Base-by-base conservation (phyloP, 1,140 invertebrate species). In the Ectropis grisescens region DNA sequence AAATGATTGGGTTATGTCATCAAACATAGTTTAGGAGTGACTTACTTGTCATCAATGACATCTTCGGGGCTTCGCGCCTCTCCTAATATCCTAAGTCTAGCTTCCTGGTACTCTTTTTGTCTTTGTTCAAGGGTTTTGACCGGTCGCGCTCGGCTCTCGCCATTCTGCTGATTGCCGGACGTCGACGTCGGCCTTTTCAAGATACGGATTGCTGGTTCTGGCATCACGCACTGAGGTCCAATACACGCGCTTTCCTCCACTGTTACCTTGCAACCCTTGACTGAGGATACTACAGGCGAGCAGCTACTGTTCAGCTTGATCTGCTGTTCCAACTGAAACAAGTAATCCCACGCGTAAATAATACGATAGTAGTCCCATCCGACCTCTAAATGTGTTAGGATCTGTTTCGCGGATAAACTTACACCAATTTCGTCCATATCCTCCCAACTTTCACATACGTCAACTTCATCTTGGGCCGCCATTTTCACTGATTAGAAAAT, bases 81-180 rank as follows among this genome's bases (percentile, higher is more conserved):
- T 8, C 93, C 93, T 44, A 95, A 74, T 60, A 95, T 95, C 51
- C 93, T 84, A 34, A 92, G 84, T 34, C 93, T 85, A 12, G 93
- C 93, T 71, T 94, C 88, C 1, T 93, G 93, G 74, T 95, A 95
- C 65, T 94, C 93, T 56, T 92, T 91, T 75, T 94, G 91, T 55
- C 93, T 85, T 85, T 93, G 93, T 82, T 94, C 89, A 6, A 95
- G 78, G 28, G 92, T 93, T 79, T 94, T 94, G 24, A 92, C 89
- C 22, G 92, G 93, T 58, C 92, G 88, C 13, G 71, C 61, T 28
- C 75, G 60, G 32, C 49, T 80, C 47, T 92, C 89, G 33, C 86
- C 87, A 56, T 89, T 89, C 6, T 71, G 37, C 41, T 72, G 71
- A 4, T 71, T 69, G 29, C 62, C 65, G 2, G 49, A 53, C 12